Percentiles rank a stretch among this genome's conserved stretches.
Evolutionary conservation across 2,888 invertebrate species (phyloP).

Genomic region (Byasa hedistus): DNA sequence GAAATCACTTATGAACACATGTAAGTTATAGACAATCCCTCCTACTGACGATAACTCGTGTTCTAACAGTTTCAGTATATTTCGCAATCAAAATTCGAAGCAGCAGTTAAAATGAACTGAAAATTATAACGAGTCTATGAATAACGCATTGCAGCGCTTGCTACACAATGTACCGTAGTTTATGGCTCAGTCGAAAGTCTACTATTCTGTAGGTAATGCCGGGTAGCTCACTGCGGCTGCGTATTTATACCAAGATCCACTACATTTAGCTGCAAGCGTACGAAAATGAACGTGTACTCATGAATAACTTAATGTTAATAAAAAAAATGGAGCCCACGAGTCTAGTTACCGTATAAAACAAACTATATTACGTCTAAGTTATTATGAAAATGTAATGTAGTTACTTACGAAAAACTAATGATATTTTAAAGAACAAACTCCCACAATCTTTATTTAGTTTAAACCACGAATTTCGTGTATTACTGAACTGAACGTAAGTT

Average conservation of each 20-base stretch:
- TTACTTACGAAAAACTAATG: not conserved
- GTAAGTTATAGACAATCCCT: not conserved
- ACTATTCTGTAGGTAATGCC: not conserved
- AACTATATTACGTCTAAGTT: not conserved
- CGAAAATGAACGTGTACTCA: slow-evolving; percentile 7
- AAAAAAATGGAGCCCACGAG: not conserved
- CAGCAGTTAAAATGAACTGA: slow-evolving; percentile 1
- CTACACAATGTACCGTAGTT: slow-evolving; percentile 1
- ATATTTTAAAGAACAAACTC: not conserved
- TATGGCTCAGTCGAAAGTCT: slow-evolving; percentile 3
- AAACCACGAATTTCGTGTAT: not conserved
- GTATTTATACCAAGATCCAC: slow-evolving; percentile 5
- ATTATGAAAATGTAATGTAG: not conserved
- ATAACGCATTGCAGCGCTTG: slow-evolving; percentile 8
- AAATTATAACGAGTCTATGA: slow-evolving; percentile 5
- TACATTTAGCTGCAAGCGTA: slow-evolving; percentile 6
- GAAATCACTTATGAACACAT: not conserved
- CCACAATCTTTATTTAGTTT: not conserved
- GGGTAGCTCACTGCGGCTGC: slow-evolving; percentile 1
- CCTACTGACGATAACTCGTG: not conserved
- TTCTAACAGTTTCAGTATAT: slow-evolving; percentile 34
- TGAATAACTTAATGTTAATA: not conserved
- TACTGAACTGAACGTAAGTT: not conserved
- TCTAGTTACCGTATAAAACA: not conserved
- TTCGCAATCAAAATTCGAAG: slow-evolving; percentile 42